Percentiles rank a stretch among this genome's conserved stretches.
Conservation (phyloP, 1,140 invertebrate genomes). For the Drosophila hydei region DNA sequence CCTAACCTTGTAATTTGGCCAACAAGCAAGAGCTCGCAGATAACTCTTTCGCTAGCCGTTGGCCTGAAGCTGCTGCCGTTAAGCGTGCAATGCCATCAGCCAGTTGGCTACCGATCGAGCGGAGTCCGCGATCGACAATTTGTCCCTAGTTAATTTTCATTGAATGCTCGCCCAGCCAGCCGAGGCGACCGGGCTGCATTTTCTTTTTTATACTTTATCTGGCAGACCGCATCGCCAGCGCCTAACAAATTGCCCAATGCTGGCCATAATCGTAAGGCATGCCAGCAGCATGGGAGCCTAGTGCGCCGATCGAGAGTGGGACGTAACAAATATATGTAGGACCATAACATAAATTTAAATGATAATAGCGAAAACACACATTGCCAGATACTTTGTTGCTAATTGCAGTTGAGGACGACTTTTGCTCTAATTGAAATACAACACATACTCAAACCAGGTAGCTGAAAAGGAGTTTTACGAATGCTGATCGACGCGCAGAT, state of each 20-base stretch:
- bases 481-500: neutral
- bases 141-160: constrained; percentile 46
- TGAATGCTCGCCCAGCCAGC: constrained; percentile 25
- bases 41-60: neutral
- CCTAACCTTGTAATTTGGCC: constrained; percentile 30
- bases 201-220: constrained; percentile 15
- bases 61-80: constrained; percentile 5
- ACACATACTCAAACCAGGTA: constrained; percentile 41
- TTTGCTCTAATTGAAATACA: constrained; percentile 76
- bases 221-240: constrained; percentile 29
- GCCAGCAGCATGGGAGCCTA: constrained; percentile 6
- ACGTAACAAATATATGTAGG: constrained; percentile 52
- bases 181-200: constrained; percentile 16
- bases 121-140: constrained; percentile 37
- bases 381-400: constrained; percentile 74
- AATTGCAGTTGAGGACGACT: constrained; percentile 72
- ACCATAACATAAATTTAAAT: constrained; percentile 77
- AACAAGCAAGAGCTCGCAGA: constrained; percentile 2
- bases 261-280: constrained; percentile 35
- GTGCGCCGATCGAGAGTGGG: constrained; percentile 17
- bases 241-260: constrained; percentile 50
- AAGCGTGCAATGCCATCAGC: constrained; percentile 36
- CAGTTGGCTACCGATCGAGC: constrained; percentile 10
- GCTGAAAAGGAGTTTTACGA: neutral
- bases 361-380: constrained; percentile 78